A percentile compares a stretch with the other conserved stretches of the same genome.
Evolutionary conservation across 2,797 vertebrate genomes (phyloP).

Genomic region (Otolemur crassicaudatus): DNA sequence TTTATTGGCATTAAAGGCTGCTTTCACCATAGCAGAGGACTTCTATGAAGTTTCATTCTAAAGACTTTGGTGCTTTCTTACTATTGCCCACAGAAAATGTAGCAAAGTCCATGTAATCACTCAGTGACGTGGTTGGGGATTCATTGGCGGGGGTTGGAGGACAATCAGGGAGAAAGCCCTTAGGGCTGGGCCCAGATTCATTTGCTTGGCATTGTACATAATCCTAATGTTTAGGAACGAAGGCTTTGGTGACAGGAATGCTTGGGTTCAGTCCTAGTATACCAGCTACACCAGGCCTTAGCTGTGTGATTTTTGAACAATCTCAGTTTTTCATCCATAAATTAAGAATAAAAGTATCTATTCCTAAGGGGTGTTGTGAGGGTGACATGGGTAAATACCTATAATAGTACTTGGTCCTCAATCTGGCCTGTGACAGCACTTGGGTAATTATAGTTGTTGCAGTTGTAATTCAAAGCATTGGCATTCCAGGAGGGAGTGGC

Average conservation of each 20-base stretch:
- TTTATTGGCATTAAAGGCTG: background rate
- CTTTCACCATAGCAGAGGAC: background rate
- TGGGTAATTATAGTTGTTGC: background rate
- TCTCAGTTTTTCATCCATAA: slow-evolving; percentile 20
- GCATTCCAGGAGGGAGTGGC: background rate
- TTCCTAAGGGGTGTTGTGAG: background rate
- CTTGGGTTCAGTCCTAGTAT: background rate
- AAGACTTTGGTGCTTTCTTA: background rate
- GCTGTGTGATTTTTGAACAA: background rate
- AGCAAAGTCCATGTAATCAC: background rate
- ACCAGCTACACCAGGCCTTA: background rate
- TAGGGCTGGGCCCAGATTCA: background rate
- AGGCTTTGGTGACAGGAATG: background rate
- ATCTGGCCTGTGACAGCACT: background rate
- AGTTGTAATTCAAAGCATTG: slow-evolving; percentile 44
- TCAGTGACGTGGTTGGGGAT: background rate
- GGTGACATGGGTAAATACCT: background rate
- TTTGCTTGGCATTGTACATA: background rate
- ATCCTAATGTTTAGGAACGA: background rate
- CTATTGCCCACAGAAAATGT: background rate
- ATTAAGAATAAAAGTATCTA: background rate
- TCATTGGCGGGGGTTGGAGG: background rate
- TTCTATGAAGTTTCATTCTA: background rate
- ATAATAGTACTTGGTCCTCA: background rate
- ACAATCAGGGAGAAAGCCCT: background rate